These are phyloP conservation scores for Calonectris borealis DNA, from an alignment of 2,113 vertebrate genomes.

Conservation along the genomic window DNA sequence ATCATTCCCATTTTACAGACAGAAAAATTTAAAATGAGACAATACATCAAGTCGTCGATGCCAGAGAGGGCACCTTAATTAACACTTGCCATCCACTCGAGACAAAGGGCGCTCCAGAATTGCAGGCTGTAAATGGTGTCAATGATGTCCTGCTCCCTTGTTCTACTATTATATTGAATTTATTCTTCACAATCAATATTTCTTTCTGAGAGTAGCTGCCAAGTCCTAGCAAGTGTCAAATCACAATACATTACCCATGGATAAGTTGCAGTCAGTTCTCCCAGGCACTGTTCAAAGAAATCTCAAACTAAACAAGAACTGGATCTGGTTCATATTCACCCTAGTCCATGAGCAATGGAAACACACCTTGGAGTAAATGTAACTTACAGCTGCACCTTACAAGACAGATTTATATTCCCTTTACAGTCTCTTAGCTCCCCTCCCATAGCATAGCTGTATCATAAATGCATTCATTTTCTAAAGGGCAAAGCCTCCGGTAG, in stretches of 20 bases:
- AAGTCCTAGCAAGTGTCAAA: constrained; percentile 6
- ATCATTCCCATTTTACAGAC: neutral
- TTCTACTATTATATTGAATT: constrained; percentile 4
- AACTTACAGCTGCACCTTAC: neutral
- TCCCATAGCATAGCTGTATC: neutral
- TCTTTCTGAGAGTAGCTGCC: constrained; percentile 18
- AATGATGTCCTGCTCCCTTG: constrained; percentile 27
- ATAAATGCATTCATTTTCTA: neutral
- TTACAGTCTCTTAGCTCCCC: neutral
- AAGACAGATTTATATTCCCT: neutral
- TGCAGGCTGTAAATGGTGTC: constrained; percentile 9
- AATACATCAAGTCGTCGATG: neutral
- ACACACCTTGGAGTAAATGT: neutral
- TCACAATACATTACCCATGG: neutral
- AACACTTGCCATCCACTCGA: constrained; percentile 1
- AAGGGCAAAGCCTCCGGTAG: neutral
- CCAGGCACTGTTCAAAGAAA: neutral
- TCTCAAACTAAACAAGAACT: neutral
- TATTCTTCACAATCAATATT: constrained; percentile 16
- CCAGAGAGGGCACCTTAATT: neutral
- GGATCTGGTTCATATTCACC: neutral
- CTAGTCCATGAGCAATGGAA: neutral
- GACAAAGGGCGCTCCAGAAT: neutral
- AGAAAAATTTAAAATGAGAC: neutral
- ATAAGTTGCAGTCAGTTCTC: neutral